Conservation (phyloP, 2,888 invertebrate species). For the Melikaiella ostensackeni region DNA sequence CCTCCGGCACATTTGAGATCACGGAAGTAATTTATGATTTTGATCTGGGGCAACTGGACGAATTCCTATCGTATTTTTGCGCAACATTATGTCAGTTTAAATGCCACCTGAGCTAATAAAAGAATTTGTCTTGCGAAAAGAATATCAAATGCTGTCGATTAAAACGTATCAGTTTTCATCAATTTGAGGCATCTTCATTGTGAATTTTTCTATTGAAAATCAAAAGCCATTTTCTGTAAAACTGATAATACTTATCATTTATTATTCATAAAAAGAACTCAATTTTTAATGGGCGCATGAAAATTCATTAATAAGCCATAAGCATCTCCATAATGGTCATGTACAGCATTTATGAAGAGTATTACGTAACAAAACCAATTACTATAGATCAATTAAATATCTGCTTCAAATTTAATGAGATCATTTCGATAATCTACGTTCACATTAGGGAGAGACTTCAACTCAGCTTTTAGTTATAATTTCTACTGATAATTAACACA, state of each 20-base stretch:
- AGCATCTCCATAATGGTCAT: neutral
- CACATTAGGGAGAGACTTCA: neutral
- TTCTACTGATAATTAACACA: neutral
- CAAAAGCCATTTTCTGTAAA: neutral
- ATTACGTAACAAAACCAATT: neutral
- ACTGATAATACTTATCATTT: neutral
- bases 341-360: neutral
- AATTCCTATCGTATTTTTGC: constrained; percentile 25
- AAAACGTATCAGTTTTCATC: neutral
- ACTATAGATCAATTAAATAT: neutral
- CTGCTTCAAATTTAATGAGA: neutral
- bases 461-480: neutral
- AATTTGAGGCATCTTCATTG: neutral
- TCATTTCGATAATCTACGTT: neutral
- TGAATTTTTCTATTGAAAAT: neutral
- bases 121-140: neutral
- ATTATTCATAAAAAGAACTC: neutral
- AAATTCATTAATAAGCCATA: neutral
- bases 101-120: constrained; percentile 14
- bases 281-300: neutral
- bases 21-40: constrained; percentile 44
- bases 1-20: constrained; percentile 39
- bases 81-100: constrained; percentile 13
- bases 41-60: constrained; percentile 40
- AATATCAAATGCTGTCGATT: neutral